A percentile compares a stretch with the other conserved stretches of the same genome.
These are phyloP conservation scores for Akabosia matsudoensis DNA, from an alignment of 1,140 invertebrate species.

Conservation along the genomic window DNA sequence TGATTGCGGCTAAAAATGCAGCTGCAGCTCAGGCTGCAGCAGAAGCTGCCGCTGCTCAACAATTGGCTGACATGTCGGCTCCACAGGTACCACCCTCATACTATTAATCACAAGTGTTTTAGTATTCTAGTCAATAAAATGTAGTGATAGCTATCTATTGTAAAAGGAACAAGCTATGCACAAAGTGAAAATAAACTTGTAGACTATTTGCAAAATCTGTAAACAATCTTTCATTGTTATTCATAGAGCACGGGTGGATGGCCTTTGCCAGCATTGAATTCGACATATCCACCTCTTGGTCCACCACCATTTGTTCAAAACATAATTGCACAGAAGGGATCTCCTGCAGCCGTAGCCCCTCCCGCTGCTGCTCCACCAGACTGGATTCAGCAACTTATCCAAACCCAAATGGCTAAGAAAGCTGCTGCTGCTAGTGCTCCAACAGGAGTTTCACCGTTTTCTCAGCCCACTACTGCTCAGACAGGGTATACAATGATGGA, in stretches of 20 bases:
- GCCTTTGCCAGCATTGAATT: not conserved
- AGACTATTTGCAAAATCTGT: no score
- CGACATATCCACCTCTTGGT: not conserved
- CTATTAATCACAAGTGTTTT: not conserved
- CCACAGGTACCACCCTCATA: not conserved
- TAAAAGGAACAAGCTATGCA: no score
- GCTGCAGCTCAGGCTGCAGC: not conserved
- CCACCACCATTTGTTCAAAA: conserved; percentile 23
- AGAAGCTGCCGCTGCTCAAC: not conserved
- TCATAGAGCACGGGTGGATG: no score
- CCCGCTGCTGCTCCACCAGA: not conserved
- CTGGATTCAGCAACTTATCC: conserved; percentile 8
- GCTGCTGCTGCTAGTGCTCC: conserved; percentile 9
- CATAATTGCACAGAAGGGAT: conserved; percentile 10
- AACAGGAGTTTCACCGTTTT: not conserved
- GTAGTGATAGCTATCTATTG: no score
- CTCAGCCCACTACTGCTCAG: not conserved
- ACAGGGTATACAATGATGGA: not conserved
- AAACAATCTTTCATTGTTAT: no score
- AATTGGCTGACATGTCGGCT: not conserved
- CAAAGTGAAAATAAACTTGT: no score
- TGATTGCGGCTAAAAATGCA: not conserved
- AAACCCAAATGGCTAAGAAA: conserved; percentile 9
- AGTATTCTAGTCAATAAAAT: no score
- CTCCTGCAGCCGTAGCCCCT: not conserved